Evolutionary conservation across 2,797 vertebrate genomes (phyloP).

Genomic region (Sebastes flavidus): DNA sequence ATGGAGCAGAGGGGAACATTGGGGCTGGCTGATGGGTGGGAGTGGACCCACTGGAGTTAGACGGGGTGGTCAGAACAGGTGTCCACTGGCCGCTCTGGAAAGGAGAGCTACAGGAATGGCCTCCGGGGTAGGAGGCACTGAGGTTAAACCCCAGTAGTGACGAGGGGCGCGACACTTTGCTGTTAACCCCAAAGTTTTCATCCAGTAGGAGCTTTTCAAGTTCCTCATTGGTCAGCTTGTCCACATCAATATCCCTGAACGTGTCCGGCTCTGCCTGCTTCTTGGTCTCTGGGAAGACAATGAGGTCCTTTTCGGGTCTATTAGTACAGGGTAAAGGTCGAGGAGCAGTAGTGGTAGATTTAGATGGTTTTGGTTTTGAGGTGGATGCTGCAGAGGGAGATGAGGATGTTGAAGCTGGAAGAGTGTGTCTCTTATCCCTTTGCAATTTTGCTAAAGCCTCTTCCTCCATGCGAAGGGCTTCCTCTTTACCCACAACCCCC

Average conservation of each 20-base stretch:
- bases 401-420: slow-evolving; percentile 65
- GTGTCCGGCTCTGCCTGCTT: slow-evolving; percentile 83
- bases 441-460: slow-evolving; percentile 95
- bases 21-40: slow-evolving; percentile 75
- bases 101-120: slow-evolving; percentile 79
- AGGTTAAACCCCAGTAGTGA: slow-evolving; percentile 84
- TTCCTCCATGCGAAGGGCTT: slow-evolving; percentile 97
- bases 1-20: slow-evolving; percentile 85
- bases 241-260: slow-evolving; percentile 88
- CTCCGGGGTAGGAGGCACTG: slow-evolving; percentile 87
- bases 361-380: slow-evolving; percentile 51
- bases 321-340: slow-evolving; percentile 66
- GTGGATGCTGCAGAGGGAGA: slow-evolving; percentile 60
- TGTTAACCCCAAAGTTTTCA: slow-evolving; percentile 88
- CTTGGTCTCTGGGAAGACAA: slow-evolving; percentile 93
- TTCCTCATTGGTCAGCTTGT: slow-evolving; percentile 92
- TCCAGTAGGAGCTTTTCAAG: slow-evolving; percentile 95
- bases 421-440: slow-evolving; percentile 84
- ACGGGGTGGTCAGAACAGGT: slow-evolving; percentile 81
- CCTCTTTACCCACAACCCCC: slow-evolving; percentile 94
- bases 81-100: slow-evolving; percentile 88
- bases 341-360: slow-evolving; percentile 67
- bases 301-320: slow-evolving; percentile 92
- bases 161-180: slow-evolving; percentile 78
- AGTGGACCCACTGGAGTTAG: slow-evolving; percentile 79